A percentile compares a stretch with the other conserved stretches of the same genome.
These are phyloP conservation scores for Cuculus canorus DNA, from an alignment of 2,797 vertebrate genomes.

Conservation along the genomic window DNA sequence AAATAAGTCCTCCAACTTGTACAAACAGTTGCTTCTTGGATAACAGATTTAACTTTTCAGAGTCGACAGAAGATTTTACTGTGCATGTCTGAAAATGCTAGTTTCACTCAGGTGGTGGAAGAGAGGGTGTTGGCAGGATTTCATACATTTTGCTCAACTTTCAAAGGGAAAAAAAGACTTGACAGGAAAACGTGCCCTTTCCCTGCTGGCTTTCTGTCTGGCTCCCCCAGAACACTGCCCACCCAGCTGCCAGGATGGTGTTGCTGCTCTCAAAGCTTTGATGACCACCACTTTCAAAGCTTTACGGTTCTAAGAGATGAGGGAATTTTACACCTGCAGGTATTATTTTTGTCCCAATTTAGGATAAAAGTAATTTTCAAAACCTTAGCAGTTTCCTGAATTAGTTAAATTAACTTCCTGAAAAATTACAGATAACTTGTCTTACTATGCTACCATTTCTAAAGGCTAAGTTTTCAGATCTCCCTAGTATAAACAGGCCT, in stretches of 20 bases:
- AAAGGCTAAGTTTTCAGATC: neutral
- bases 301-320: neutral
- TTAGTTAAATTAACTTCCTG: neutral
- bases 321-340: neutral
- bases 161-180: neutral
- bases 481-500: neutral
- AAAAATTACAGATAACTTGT: neutral
- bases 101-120: neutral
- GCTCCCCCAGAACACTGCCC: neutral
- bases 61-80: neutral
- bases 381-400: neutral
- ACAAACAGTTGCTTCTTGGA: neutral
- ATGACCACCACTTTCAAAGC: neutral
- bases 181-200: neutral
- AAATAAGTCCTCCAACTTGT: neutral
- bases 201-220: neutral
- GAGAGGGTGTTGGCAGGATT: neutral
- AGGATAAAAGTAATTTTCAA: neutral
- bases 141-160: neutral
- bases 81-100: fast-evolving
- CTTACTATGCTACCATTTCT: neutral
- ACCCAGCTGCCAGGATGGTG: neutral
- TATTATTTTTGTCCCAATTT: neutral
- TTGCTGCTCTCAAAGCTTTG: neutral
- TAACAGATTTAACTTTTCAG: neutral